phyloP scores from a whole-genome alignment of 2,113 vertebrate species.

The Hipposideros armiger region DNA sequence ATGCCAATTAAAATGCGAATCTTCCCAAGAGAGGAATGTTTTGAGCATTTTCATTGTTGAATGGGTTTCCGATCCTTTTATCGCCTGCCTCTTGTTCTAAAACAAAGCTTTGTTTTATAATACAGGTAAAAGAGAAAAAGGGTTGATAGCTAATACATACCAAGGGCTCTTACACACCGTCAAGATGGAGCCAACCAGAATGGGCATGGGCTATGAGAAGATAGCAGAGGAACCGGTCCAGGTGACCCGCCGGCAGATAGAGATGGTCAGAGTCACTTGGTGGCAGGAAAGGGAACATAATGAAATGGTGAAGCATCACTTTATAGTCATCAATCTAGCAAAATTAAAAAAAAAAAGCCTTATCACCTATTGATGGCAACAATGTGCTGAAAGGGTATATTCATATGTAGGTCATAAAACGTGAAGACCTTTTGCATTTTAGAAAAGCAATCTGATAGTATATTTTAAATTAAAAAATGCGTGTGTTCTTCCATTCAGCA shows the following conservation, averaged over 20 bases:
- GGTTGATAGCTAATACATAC: conserved; percentile 23
- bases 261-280: neutral
- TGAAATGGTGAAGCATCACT: neutral
- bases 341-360: neutral
- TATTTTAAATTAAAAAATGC: neutral
- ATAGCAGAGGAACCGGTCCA: neutral
- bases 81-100: conserved; percentile 28
- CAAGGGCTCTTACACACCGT: neutral
- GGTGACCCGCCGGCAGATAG: neutral
- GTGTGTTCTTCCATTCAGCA: neutral
- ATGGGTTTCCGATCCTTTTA: conserved; percentile 65
- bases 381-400: fast-evolving
- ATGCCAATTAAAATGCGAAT: conserved; percentile 75
- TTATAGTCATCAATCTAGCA: neutral
- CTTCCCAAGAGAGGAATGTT: conserved; percentile 47
- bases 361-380: neutral
- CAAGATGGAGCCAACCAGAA: neutral
- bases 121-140: neutral
- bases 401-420: neutral
- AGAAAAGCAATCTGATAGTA: neutral
- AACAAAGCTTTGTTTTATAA: conserved; percentile 39
- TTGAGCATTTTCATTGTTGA: conserved; percentile 49
- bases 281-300: neutral
- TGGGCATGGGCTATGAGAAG: fast-evolving
- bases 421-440: neutral